Evolutionary conservation across 2,113 vertebrate species (phyloP).

Genomic region (Micromys minutus): DNA sequence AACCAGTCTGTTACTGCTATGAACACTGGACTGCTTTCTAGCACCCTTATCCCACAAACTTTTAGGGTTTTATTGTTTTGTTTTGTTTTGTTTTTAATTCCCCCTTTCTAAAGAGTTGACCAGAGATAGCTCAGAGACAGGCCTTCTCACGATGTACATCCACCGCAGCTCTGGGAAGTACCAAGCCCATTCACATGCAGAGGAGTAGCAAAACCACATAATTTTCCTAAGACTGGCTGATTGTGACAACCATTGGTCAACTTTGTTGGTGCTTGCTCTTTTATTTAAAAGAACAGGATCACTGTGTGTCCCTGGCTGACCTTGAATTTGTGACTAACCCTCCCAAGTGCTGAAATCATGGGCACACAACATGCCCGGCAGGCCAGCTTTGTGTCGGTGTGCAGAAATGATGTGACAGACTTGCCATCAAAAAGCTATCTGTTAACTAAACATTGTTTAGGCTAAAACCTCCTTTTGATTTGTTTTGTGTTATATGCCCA

Average conservation of each 20-base stretch:
- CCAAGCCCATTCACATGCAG: not conserved
- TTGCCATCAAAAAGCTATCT: conserved; percentile 34
- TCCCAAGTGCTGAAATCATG: not conserved
- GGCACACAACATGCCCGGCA: not conserved
- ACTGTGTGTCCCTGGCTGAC: not conserved
- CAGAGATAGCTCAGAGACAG: conserved; percentile 38
- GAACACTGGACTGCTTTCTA: conserved; percentile 32
- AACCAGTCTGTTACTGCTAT: not conserved
- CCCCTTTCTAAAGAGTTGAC: not conserved
- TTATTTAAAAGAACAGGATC: not conserved
- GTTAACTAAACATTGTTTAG: conserved; percentile 39
- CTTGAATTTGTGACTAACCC: not conserved
- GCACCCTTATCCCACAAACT: conserved; percentile 1
- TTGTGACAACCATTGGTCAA: not conserved
- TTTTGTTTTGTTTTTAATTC: too few species aligned
- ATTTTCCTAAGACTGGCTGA: conserved; percentile 21
- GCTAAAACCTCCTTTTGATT: not conserved
- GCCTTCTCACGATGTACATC: not conserved
- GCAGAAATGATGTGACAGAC: not conserved
- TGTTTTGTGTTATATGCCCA: not conserved
- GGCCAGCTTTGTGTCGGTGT: not conserved
- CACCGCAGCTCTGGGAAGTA: not conserved
- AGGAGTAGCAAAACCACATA: not conserved
- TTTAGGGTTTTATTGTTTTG: not conserved
- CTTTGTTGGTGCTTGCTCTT: not conserved